phyloP scores from a whole-genome alignment of 2,113 vertebrate genomes.

The Petroica traversi region DNA sequence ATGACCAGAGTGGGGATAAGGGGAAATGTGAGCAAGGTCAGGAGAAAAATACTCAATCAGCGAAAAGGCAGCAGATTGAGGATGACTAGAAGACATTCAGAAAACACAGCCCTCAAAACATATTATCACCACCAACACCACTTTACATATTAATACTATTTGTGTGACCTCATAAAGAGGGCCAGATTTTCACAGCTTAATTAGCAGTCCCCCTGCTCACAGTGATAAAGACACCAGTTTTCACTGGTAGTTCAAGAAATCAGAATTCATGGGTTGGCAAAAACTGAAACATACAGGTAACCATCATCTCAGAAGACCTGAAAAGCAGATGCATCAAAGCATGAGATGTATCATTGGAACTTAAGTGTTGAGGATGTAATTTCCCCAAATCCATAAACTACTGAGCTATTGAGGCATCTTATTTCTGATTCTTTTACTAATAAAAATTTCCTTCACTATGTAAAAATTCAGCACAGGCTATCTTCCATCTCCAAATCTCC shows the following conservation, averaged over 20 bases:
- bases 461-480: background rate
- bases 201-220: rapidly evolving
- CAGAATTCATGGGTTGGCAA: background rate
- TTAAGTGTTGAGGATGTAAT: background rate
- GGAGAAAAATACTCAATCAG: background rate
- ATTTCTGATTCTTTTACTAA: background rate
- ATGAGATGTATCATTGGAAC: background rate
- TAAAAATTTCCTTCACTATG: background rate
- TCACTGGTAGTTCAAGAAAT: background rate
- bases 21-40: background rate
- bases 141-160: background rate
- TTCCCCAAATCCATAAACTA: background rate
- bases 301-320: background rate
- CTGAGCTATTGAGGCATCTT: background rate
- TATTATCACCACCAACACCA: background rate
- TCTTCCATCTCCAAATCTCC: background rate
- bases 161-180: background rate
- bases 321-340: background rate
- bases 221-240: background rate
- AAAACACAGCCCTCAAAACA: background rate
- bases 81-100: background rate
- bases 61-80: background rate
- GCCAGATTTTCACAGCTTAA: background rate
- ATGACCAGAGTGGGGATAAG: background rate
- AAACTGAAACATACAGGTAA: background rate